Conservation (phyloP, 2,113 vertebrate genomes). For the Pseudorasbora parva region DNA sequence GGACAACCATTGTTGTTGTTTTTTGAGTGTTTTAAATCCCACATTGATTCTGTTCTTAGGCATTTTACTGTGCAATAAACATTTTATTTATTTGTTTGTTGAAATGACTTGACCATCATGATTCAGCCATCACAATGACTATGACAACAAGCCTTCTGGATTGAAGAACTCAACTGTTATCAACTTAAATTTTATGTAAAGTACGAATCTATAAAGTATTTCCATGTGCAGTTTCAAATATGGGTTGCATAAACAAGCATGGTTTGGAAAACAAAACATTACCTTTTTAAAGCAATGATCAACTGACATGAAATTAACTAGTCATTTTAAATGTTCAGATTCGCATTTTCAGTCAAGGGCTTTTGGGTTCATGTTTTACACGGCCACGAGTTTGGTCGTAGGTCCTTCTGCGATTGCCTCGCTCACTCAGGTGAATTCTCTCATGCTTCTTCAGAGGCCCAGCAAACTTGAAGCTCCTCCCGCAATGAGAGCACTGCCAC, state of each 20-base stretch:
- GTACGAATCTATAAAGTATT: not conserved
- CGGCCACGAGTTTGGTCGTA: slow-evolving; percentile 30
- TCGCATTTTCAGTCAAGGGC: not conserved
- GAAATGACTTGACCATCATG: slow-evolving; percentile 15
- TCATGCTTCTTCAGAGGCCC: slow-evolving; percentile 57
- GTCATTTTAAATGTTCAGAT: not conserved
- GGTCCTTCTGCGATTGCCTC: not conserved
- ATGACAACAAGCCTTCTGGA: not conserved
- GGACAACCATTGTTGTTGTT: not conserved
- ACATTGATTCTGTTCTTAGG: not conserved
- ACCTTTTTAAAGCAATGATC: not conserved
- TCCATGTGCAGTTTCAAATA: not conserved
- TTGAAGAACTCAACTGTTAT: not conserved
- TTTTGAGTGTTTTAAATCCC: not conserved
- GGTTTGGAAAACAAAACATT: slow-evolving; percentile 9
- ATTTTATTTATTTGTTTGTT: slow-evolving; percentile 25
- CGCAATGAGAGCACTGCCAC: slow-evolving; percentile 65
- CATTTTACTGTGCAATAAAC: slow-evolving; percentile 33
- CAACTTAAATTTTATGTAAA: not conserved
- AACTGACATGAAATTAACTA: not conserved
- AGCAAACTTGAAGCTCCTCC: slow-evolving; percentile 62
- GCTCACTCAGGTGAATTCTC: slow-evolving; percentile 41
- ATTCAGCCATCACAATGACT: not conserved
- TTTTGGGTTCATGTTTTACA: slow-evolving; percentile 39
- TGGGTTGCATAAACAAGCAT: not conserved